Evolutionary conservation across 2,797 vertebrate species (phyloP).

Genomic region (Hapalemur alaotrensis): DNA sequence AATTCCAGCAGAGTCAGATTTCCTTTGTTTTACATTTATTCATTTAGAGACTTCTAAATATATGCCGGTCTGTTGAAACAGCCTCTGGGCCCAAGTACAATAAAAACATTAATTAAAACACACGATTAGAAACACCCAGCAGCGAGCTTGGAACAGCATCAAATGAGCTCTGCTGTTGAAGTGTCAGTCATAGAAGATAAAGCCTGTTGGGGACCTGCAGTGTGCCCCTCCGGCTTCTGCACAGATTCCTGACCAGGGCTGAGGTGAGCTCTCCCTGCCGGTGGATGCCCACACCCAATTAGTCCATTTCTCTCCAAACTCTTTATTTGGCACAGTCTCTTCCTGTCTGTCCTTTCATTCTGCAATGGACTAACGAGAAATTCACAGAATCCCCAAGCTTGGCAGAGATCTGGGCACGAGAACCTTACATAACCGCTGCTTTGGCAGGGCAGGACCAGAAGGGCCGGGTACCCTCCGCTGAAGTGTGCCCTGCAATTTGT

Average conservation of each 20-base stretch:
- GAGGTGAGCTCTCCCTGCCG: not conserved
- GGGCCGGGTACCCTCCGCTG: not conserved
- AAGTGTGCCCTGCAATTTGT: not conserved
- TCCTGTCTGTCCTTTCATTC: slow-evolving; percentile 37
- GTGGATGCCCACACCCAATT: not conserved
- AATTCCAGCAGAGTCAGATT: slow-evolving; percentile 71
- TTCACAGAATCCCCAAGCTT: slow-evolving; percentile 39
- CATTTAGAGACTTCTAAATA: slow-evolving; percentile 72
- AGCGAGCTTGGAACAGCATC: slow-evolving; percentile 48
- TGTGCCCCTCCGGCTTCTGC: slow-evolving; percentile 57
- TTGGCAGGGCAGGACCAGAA: slow-evolving; percentile 4
- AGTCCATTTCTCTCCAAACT: slow-evolving; percentile 24
- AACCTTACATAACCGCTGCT: slow-evolving; percentile 40
- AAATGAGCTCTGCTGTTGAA: slow-evolving; percentile 55
- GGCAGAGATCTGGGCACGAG: not conserved
- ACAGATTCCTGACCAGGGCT: slow-evolving; percentile 35
- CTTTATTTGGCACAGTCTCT: not conserved
- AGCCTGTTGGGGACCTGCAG: slow-evolving; percentile 58
- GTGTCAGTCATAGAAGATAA: slow-evolving; percentile 69
- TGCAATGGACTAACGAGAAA: slow-evolving; percentile 31
- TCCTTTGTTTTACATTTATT: slow-evolving; percentile 78
- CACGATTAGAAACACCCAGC: slow-evolving; percentile 64
- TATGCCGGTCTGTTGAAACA: slow-evolving; percentile 64
- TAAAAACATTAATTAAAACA: slow-evolving; percentile 75
- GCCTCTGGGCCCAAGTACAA: slow-evolving; percentile 65